These are phyloP conservation scores for Pachymerium ferrugineum DNA, from an alignment of 2,888 invertebrate species.

Conservation along the genomic window DNA sequence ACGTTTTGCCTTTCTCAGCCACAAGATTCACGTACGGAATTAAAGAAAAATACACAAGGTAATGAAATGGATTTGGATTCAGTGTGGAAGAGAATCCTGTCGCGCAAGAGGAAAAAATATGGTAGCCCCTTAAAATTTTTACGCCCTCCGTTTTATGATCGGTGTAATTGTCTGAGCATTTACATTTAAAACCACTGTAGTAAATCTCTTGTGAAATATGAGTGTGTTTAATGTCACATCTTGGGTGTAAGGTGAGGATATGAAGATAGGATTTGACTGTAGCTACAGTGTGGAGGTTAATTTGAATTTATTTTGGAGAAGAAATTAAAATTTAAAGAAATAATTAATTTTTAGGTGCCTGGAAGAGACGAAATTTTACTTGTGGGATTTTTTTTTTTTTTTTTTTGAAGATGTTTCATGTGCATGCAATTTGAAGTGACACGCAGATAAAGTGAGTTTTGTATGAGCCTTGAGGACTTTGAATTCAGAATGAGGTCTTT, in stretches of 20 bases:
- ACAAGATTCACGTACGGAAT: background rate
- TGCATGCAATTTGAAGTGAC: slow-evolving; percentile 1
- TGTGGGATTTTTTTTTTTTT: too few relatives aligned
- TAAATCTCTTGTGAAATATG: background rate
- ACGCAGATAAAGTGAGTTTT: background rate
- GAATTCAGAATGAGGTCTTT: slow-evolving; percentile 7
- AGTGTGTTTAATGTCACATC: background rate
- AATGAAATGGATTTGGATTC: slow-evolving; percentile 16
- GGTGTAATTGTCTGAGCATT: slow-evolving; percentile 18
- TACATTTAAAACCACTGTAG: background rate
- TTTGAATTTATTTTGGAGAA: background rate
- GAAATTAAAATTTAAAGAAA: background rate
- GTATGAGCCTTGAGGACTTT: slow-evolving; percentile 5
- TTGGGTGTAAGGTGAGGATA: background rate
- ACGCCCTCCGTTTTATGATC: background rate
- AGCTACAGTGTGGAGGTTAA: too few relatives aligned
- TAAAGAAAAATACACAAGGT: slow-evolving; percentile 1
- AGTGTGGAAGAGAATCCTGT: background rate
- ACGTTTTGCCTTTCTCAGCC: background rate
- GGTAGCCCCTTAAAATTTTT: background rate
- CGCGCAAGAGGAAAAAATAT: background rate
- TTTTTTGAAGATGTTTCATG: background rate
- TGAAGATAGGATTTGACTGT: too few relatives aligned
- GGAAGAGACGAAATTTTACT: too few relatives aligned
- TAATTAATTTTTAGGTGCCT: too few relatives aligned